Conservation (phyloP, 2,797 vertebrate genomes). For the Ptychadena robeensis region DNA sequence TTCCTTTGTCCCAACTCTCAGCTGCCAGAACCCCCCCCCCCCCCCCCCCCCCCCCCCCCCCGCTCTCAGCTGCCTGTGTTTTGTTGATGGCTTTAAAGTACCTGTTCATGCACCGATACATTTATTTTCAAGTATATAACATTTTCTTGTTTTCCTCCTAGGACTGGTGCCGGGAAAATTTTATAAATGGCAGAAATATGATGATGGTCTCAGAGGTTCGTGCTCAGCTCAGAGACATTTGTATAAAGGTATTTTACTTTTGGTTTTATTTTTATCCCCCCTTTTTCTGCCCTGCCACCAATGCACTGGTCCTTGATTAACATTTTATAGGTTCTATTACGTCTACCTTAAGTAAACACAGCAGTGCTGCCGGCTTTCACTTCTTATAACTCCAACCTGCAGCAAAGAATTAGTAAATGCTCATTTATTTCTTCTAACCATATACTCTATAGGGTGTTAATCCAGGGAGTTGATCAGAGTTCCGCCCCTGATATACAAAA, state of each 20-base stretch:
- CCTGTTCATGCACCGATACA: too few relatives aligned
- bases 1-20: too few relatives aligned
- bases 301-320: neutral
- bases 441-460: too few relatives aligned
- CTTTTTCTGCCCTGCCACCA: neutral
- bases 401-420: too few relatives aligned
- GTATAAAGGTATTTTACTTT: constrained; percentile 84
- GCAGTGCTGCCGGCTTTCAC: neutral
- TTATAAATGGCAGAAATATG: constrained; percentile 95
- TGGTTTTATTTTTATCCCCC: neutral
- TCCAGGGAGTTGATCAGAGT: too few relatives aligned
- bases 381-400: neutral
- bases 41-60: too few relatives aligned
- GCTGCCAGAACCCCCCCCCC: too few relatives aligned
- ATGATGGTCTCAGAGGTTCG: constrained; percentile 87
- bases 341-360: too few relatives aligned
- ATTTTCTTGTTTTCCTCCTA: constrained; percentile 59
- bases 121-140: neutral
- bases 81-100: neutral
- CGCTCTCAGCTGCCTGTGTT: neutral
- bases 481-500: too few relatives aligned
- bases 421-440: too few relatives aligned
- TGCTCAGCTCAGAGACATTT: constrained; percentile 91
- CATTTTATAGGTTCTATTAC: neutral
- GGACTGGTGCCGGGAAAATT: constrained; percentile 98